Percentiles rank a stretch among this genome's conserved stretches.
Conservation (phyloP, 2,888 invertebrate species). For the Mesorhabditis spiculigera region DNA sequence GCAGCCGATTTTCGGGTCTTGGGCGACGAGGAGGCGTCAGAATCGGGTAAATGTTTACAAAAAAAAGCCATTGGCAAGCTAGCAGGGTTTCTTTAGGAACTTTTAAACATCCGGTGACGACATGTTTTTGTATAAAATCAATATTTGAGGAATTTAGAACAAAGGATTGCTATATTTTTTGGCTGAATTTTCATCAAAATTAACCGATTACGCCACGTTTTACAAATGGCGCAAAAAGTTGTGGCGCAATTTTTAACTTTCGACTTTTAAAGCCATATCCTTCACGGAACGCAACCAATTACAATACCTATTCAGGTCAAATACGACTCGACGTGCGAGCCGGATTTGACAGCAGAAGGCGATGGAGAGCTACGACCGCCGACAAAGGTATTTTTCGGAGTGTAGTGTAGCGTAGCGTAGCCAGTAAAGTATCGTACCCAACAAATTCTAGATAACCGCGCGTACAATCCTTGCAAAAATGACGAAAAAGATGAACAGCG, state of each 20-base stretch:
- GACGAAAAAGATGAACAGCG: background rate
- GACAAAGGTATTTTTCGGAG: constrained; percentile 1
- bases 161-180: no score
- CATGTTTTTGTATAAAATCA: no score
- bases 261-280: no score
- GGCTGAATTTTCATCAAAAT: no score
- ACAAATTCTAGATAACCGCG: background rate
- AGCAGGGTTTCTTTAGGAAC: no score
- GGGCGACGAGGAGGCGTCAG: constrained; percentile 31
- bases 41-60: constrained; percentile 16
- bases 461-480: background rate
- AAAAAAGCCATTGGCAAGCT: background rate
- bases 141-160: no score
- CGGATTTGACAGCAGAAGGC: background rate
- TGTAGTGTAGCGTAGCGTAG: background rate
- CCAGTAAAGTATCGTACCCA: background rate
- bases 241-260: no score
- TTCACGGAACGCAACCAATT: no score
- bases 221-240: no score
- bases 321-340: constrained; percentile 6
- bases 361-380: background rate
- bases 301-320: background rate
- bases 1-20: constrained; percentile 36
- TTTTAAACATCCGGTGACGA: no score
- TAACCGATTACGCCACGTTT: no score